Conservation (phyloP, 2,113 vertebrate species). For the Pteropus alecto region DNA sequence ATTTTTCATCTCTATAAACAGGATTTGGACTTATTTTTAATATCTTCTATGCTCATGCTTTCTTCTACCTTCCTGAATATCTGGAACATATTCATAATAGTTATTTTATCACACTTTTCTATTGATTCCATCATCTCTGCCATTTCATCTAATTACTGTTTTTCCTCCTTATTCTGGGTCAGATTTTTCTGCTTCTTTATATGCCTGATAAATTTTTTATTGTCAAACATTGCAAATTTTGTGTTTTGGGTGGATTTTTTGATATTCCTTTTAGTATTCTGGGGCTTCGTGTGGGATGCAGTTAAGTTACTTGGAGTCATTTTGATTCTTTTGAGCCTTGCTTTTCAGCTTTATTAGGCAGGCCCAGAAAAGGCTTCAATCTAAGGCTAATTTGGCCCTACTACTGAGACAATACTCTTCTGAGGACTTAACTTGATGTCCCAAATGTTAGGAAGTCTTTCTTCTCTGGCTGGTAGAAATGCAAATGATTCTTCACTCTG, state of each 20-base stretch:
- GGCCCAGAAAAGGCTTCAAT: neutral
- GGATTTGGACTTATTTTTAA: neutral
- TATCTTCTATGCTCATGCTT: neutral
- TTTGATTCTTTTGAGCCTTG: neutral
- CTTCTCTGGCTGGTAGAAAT: neutral
- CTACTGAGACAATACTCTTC: neutral
- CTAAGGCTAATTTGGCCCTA: neutral
- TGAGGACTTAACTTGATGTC: neutral
- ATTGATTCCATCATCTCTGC: neutral
- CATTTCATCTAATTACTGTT: neutral
- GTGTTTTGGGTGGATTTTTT: neutral
- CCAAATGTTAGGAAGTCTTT: neutral
- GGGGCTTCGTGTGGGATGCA: neutral
- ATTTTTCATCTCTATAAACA: neutral
- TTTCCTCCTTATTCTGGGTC: neutral
- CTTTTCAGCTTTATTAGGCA: neutral
- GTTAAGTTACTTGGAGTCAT: neutral
- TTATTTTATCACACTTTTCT: neutral
- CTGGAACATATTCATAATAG: neutral
- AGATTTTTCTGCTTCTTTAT: slow-evolving; percentile 6
- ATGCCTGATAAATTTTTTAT: neutral
- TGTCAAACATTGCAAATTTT: neutral
- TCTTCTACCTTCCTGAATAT: neutral
- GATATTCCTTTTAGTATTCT: neutral
- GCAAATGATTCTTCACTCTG: neutral